A percentile compares a stretch with the other conserved stretches of the same genome.
Conservation (phyloP, 1,140 invertebrate genomes). For the Oncopeltus fasciatus region DNA sequence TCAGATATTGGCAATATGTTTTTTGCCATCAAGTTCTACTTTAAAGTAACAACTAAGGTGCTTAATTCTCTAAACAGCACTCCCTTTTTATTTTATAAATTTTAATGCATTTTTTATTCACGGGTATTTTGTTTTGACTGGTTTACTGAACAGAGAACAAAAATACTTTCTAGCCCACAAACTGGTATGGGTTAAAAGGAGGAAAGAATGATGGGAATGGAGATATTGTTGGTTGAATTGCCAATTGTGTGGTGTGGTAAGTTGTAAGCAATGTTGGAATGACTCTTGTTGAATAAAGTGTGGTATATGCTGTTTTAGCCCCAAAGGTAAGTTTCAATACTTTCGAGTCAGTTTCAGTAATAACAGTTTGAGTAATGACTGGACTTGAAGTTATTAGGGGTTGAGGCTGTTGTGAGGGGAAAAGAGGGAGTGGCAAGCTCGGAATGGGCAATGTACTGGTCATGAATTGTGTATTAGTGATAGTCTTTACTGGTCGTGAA, state of each 20-base stretch:
- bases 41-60: no score
- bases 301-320: constrained; percentile 74
- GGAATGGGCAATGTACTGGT: constrained; percentile 47
- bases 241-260: constrained; percentile 60
- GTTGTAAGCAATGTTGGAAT: constrained; percentile 69
- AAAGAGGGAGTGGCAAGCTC: constrained; percentile 33
- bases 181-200: constrained; percentile 49
- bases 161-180: constrained; percentile 52
- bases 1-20: no score
- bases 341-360: constrained; percentile 66
- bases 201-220: constrained; percentile 50
- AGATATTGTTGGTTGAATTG: constrained; percentile 50
- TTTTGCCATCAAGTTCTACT: no score
- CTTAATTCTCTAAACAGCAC: no score
- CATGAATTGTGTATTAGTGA: constrained; percentile 59
- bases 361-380: constrained; percentile 58
- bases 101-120: no score
- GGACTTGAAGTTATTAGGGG: constrained; percentile 61
- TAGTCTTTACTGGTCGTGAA: constrained; percentile 54
- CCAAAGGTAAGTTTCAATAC: constrained; percentile 74
- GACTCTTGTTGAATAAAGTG: constrained; percentile 67
- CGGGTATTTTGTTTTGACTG: no score
- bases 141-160: no score
- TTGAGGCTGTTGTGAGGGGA: constrained; percentile 35
- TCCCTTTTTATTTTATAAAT: no score